Evolutionary conservation across 2,888 invertebrate species (phyloP).

Genomic region (Julus scanicus): DNA sequence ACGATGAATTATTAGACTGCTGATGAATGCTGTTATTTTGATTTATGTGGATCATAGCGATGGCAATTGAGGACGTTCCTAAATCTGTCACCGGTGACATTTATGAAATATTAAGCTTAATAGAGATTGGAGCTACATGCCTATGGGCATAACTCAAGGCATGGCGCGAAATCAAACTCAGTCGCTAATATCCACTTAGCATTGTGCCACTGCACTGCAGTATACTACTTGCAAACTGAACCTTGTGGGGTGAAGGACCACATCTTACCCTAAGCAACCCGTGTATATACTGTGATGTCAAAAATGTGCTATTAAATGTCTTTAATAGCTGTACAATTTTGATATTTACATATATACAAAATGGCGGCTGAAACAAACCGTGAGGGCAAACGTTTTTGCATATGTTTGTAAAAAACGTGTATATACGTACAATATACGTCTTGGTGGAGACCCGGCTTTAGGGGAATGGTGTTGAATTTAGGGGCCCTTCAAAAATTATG

Average conservation of each 20-base stretch:
- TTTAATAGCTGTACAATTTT: too few relatives aligned
- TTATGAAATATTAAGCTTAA: conserved; percentile 15
- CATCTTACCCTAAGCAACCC: not conserved
- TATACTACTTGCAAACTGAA: not conserved
- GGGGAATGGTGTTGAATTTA: too few relatives aligned
- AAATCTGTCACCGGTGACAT: not conserved
- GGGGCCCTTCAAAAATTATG: too few relatives aligned
- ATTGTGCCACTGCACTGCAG: not conserved
- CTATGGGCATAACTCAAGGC: not conserved
- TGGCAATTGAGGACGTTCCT: conserved; percentile 40
- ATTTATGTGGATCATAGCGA: conserved; percentile 38
- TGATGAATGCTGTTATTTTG: conserved; percentile 41
- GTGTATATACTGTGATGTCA: not conserved
- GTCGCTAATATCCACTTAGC: not conserved
- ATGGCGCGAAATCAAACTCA: not conserved
- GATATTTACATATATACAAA: too few relatives aligned
- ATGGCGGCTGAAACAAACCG: too few relatives aligned
- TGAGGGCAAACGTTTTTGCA: too few relatives aligned
- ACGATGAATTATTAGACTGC: conserved; percentile 11
- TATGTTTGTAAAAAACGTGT: too few relatives aligned
- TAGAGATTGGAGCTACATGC: not conserved
- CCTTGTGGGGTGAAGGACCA: not conserved
- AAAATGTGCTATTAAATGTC: too few relatives aligned
- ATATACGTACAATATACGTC: too few relatives aligned
- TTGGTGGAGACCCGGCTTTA: too few relatives aligned